Base-by-base conservation (phyloP, 1,140 invertebrate genomes). In the Aphelenchoides avenae region DNA sequence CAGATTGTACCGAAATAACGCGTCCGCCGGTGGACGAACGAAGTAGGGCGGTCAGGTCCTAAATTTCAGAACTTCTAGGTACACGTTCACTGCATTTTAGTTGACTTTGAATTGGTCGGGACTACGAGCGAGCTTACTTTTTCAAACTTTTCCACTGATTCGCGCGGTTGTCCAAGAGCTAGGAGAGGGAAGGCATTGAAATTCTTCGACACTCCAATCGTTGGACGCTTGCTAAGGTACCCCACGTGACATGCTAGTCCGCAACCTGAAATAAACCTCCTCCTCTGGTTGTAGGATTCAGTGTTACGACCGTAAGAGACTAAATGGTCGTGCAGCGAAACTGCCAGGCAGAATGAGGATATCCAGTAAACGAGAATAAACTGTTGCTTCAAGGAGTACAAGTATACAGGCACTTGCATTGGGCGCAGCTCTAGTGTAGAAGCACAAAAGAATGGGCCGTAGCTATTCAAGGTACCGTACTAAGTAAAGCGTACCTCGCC, bases 201-300 rank as follows among this genome's bases (percentile, higher is more conserved):
- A 36, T 66, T 66, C 30, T 66, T 66, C 2, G 64, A 54, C 18
- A 66, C 13, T 22, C 64, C 64, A 37, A 66, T 48, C 15, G 65
- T 56, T 7, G 54, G 43, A 33, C 44, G 44, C 11, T 18, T 18
- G n/a, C 44, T 34, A 24, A 49, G 18, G 29, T 31, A 49, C 1
- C 56, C 64, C 29, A 66, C 44, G 34, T 61, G 63, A 39, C 49
- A 61, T 4, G 53, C 64, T 3, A 62, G 36, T n/a, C 64, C 64
- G 40, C 55, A 55, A n/a, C 39, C 60, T 60, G n/a, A 53, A 27
- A 39, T 22, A n/a, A n/a, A n/a, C n/a, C n/a, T n/a, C n/a, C n/a
- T n/a, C n/a, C n/a, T n/a, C n/a, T n/a, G n/a, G n/a, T n/a, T n/a
- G n/a, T n/a, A n/a, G n/a, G n/a, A n/a, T n/a, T n/a, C n/a, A n/a